Conservation (phyloP, 2,888 invertebrate species). For the Ichneumoninae sp. region DNA sequence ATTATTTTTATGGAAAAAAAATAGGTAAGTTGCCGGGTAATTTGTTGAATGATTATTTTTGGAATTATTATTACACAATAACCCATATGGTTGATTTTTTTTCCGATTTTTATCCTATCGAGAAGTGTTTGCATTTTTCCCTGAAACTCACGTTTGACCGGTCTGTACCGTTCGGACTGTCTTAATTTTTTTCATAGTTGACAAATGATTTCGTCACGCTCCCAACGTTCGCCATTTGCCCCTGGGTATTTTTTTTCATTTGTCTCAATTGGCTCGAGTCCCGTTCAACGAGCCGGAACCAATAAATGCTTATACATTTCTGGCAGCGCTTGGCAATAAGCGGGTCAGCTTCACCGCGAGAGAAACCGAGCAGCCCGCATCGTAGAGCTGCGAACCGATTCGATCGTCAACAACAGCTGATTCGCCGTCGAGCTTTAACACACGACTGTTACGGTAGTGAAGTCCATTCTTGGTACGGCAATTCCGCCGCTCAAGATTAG, state of each 20-base stretch:
- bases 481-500: conserved; percentile 43
- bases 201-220: neutral
- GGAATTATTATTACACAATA: no score
- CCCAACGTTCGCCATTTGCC: neutral
- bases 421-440: conserved; percentile 16
- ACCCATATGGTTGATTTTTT: no score
- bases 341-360: neutral
- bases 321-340: neutral
- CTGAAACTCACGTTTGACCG: no score
- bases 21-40: no score
- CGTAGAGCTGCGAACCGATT: conserved; percentile 18
- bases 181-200: neutral
- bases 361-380: neutral
- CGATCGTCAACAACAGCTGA: conserved; percentile 36
- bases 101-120: no score
- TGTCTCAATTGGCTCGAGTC: neutral
- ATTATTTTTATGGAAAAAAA: no score
- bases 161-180: no score
- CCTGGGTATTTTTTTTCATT: neutral
- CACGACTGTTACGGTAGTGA: neutral
- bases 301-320: neutral
- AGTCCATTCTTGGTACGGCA: conserved; percentile 25
- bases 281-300: neutral
- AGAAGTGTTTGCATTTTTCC: no score
- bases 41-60: no score